Evolutionary conservation across 2,113 vertebrate species (phyloP).

Genomic region (Ameiurus melas): DNA sequence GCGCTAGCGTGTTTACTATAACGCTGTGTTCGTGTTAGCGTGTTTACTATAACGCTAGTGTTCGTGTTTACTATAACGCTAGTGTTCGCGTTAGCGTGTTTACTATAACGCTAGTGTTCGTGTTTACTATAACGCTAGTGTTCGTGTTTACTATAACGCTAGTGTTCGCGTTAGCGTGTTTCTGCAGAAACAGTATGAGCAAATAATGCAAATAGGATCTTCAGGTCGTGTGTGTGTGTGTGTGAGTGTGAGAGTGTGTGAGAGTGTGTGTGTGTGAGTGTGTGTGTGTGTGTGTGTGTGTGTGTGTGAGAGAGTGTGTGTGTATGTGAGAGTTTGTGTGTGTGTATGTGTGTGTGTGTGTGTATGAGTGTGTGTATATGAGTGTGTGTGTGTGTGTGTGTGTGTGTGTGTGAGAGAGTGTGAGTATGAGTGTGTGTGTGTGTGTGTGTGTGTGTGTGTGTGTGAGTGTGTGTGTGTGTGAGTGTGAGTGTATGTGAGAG

Average conservation of each 20-base stretch:
- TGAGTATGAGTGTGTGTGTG: too few species aligned
- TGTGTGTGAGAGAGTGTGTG: constrained; percentile 9
- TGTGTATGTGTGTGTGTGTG: not conserved
- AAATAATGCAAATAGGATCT: not conserved
- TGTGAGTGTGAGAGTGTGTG: not conserved
- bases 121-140: too few species aligned
- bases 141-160: not conserved
- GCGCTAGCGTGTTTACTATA: too few species aligned
- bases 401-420: too few species aligned
- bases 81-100: too few species aligned
- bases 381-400: not conserved
- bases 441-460: too few species aligned
- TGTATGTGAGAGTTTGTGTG: too few species aligned
- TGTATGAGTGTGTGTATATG: too few species aligned
- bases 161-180: not conserved
- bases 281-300: not conserved
- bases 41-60: too few species aligned
- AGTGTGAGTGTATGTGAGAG: too few species aligned
- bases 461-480: not conserved
- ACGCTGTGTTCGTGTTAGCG: too few species aligned
- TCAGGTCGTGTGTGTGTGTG: not conserved
- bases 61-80: too few species aligned
- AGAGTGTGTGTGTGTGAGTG: not conserved
- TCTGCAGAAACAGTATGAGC: not conserved
- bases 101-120: not conserved